These are phyloP conservation scores for Cyclophora punctaria DNA, from an alignment of 2,888 invertebrate species.

Conservation along the genomic window DNA sequence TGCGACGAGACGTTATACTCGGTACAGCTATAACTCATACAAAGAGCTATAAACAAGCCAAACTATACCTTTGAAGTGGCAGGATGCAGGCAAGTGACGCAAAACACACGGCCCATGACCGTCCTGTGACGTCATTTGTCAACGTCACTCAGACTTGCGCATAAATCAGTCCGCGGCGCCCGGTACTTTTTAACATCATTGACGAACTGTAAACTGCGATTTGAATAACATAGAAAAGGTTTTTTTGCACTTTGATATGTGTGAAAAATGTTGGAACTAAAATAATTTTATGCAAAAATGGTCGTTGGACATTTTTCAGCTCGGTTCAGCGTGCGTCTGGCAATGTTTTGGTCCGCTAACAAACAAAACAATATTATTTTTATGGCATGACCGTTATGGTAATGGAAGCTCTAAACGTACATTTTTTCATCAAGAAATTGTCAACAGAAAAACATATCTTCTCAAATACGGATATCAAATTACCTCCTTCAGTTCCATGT, in stretches of 20 bases:
- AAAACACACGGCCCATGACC: conserved; percentile 50
- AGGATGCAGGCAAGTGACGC: conserved; percentile 43
- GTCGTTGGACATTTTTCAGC: too few species aligned
- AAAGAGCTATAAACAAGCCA: conserved; percentile 46
- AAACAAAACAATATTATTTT: too few species aligned
- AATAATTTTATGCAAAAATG: too few species aligned
- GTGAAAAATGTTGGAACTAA: too few species aligned
- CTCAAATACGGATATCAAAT: conserved; percentile 13
- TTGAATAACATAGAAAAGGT: too few species aligned
- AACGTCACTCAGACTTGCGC: conserved; percentile 47
- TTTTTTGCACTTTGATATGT: too few species aligned
- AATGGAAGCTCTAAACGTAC: too few species aligned
- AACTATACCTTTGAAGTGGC: conserved; percentile 26
- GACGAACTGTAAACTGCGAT: conserved; percentile 1
- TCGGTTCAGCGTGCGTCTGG: too few species aligned
- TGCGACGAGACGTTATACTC: conserved; percentile 37
- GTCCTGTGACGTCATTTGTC: conserved; percentile 56
- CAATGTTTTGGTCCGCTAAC: too few species aligned
- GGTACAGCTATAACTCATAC: conserved; percentile 53
- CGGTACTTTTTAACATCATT: conserved; percentile 14
- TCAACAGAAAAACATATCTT: too few species aligned
- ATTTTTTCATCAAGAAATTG: too few species aligned
- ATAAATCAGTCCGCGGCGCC: conserved; percentile 43
- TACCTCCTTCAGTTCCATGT: conserved; percentile 20
- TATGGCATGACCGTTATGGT: too few species aligned